These are phyloP conservation scores for Drosophila ustulata DNA, from an alignment of 2,888 invertebrate species.

Conservation along the genomic window DNA sequence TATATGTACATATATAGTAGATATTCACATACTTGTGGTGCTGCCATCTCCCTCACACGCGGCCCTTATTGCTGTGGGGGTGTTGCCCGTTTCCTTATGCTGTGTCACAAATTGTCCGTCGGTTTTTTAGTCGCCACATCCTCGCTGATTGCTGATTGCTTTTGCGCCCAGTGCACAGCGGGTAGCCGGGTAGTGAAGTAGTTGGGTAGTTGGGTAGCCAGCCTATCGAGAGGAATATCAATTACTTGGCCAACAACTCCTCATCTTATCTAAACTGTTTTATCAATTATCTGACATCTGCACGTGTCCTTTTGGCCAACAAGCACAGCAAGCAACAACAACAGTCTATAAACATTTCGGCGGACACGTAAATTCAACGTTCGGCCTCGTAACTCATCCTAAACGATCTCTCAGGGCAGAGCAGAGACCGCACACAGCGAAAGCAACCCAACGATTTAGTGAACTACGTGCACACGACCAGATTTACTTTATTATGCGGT, in stretches of 20 bases:
- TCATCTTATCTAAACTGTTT: conserved; percentile 58
- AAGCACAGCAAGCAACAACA: not conserved
- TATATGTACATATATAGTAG: conserved; percentile 17
- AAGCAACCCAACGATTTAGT: conserved; percentile 22
- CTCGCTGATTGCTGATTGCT: conserved; percentile 40
- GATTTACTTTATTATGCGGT: conserved; percentile 68
- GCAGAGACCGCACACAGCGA: conserved; percentile 52
- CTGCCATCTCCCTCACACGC: conserved; percentile 11
- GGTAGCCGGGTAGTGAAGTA: conserved; percentile 40
- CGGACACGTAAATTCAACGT: conserved; percentile 49
- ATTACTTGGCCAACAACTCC: conserved; percentile 61
- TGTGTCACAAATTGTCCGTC: conserved; percentile 74
- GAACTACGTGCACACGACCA: conserved; percentile 67
- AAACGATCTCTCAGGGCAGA: conserved; percentile 57
- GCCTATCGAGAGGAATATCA: conserved; percentile 69
- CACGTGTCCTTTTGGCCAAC: conserved; percentile 62
- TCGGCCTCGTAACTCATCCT: conserved; percentile 73
- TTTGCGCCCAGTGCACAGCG: conserved; percentile 59
- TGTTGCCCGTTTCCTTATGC: conserved; percentile 61
- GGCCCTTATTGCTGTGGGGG: conserved; percentile 25
- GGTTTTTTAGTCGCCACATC: conserved; percentile 55
- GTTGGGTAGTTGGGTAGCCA: conserved; percentile 2
- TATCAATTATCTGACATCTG: conserved; percentile 68
- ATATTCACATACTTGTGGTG: conserved; percentile 9
- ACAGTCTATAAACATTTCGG: conserved; percentile 31